A percentile compares a stretch with the other conserved stretches of the same genome.
These are phyloP conservation scores for Cydia splendana DNA, from an alignment of 1,140 invertebrate genomes.

Conservation along the genomic window DNA sequence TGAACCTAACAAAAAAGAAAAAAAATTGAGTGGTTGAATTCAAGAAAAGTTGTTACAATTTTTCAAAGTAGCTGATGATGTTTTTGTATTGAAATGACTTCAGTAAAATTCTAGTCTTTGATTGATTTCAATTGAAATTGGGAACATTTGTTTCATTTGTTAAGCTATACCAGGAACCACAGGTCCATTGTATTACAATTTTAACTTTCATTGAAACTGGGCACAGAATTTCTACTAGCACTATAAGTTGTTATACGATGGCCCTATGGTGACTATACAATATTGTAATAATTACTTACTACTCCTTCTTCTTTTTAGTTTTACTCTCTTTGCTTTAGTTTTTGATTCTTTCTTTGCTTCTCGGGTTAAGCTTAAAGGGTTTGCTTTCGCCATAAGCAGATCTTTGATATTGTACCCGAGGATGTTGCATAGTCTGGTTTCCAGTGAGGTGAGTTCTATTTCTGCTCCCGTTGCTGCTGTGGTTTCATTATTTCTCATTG, in stretches of 20 bases:
- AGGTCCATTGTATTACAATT: too few relatives aligned
- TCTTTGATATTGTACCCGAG: constrained; percentile 25
- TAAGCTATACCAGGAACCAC: too few relatives aligned
- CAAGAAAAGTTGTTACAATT: not conserved
- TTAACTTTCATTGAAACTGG: too few relatives aligned
- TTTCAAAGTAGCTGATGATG: not conserved
- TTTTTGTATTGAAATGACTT: not conserved
- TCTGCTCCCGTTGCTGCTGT: constrained; percentile 23
- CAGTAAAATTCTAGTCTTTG: too few relatives aligned
- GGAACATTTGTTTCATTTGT: not conserved
- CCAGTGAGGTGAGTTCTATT: constrained; percentile 25
- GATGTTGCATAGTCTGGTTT: constrained; percentile 14
- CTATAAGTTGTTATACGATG: too few relatives aligned
- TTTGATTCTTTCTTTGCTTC: constrained; percentile 16
- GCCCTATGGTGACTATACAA: too few relatives aligned
- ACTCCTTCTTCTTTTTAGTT: not conserved
- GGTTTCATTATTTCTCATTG: constrained; percentile 28
- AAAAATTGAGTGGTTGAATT: not conserved
- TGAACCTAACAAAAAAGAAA: not conserved
- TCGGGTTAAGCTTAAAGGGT: constrained; percentile 10
- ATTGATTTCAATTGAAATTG: too few relatives aligned
- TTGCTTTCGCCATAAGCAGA: not conserved
- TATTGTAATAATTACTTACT: constrained; percentile 3
- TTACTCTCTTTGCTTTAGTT: not conserved
- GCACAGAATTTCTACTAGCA: too few relatives aligned